phyloP scores from a whole-genome alignment of 2,797 vertebrate species.

The Adrianichthys oophorus region DNA sequence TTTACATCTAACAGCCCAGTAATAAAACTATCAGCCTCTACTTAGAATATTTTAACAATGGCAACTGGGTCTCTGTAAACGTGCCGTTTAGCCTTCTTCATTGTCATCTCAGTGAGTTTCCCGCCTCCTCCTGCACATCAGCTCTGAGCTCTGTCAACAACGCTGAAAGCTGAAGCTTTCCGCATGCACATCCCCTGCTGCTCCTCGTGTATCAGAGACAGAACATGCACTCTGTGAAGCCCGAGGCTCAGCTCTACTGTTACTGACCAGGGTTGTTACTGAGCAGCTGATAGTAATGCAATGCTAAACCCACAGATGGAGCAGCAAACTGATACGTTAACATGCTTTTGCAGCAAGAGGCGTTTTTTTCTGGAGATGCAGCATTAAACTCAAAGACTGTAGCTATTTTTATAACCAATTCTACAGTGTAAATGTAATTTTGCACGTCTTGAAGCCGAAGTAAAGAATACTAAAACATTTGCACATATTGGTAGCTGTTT shows the following conservation, averaged over 20 bases:
- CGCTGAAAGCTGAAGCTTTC: conserved; percentile 45
- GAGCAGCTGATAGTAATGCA: conserved; percentile 26
- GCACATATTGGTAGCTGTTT: conserved; percentile 9
- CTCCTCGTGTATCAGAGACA: conserved; percentile 29
- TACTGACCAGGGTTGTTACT: conserved; percentile 19
- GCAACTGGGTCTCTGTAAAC: background rate
- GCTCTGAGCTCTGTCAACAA: conserved; percentile 58
- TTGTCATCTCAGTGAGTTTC: conserved; percentile 23
- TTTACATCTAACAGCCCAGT: background rate
- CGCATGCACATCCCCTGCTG: conserved; percentile 58
- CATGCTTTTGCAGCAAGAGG: background rate
- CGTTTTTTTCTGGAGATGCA: no score
- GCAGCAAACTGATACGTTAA: background rate
- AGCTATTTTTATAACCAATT: no score
- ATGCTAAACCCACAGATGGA: background rate
- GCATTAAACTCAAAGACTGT: no score
- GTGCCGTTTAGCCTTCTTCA: conserved; percentile 17
- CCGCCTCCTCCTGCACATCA: conserved; percentile 36
- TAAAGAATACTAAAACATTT: background rate
- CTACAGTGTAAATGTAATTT: no score
- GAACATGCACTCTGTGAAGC: conserved; percentile 33
- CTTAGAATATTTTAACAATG: background rate
- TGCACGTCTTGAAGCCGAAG: no score
- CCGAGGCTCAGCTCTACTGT: conserved; percentile 28
- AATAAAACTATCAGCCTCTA: conserved; percentile 3